These are phyloP conservation scores for Trichomalopsis sarcophagae DNA, from an alignment of 1,140 invertebrate genomes.

Conservation along the genomic window DNA sequence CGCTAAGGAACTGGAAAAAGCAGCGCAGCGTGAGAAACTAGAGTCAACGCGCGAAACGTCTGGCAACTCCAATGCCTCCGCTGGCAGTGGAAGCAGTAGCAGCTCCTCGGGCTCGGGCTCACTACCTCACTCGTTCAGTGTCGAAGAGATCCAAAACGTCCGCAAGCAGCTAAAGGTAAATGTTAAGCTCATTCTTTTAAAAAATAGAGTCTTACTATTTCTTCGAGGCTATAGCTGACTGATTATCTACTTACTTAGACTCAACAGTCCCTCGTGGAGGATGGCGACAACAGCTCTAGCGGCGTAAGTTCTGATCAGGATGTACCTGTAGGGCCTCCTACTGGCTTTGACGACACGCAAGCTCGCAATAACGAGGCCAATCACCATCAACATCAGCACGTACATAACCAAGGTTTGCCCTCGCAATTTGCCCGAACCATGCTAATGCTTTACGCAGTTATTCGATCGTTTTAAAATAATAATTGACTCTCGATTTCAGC, in stretches of 20 bases:
- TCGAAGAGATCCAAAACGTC: constrained; percentile 91
- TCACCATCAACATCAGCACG: constrained; percentile 61
- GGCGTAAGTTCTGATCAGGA: constrained; percentile 92
- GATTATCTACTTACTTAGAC: constrained; percentile 62
- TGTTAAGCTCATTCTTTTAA: not conserved
- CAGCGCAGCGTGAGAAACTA: constrained; percentile 69
- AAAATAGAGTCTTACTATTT: too few species aligned
- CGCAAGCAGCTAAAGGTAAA: constrained; percentile 83
- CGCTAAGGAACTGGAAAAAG: constrained; percentile 72
- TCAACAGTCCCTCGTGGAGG: constrained; percentile 78
- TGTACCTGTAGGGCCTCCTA: constrained; percentile 73
- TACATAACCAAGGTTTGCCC: constrained; percentile 29
- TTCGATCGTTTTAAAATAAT: not conserved
- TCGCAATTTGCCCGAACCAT: not conserved
- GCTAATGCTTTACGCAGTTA: not conserved
- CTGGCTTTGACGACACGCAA: constrained; percentile 70
- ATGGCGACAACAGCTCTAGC: constrained; percentile 90
- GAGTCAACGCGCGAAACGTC: constrained; percentile 71
- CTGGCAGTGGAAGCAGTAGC: constrained; percentile 73
- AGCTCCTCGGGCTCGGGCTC: constrained; percentile 80
- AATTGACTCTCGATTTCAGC: not conserved
- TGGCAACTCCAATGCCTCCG: constrained; percentile 71
- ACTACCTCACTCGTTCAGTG: constrained; percentile 88
- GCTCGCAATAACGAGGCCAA: constrained; percentile 64
- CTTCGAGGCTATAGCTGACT: not conserved